A percentile compares a stretch with the other conserved stretches of the same genome.
These are phyloP conservation scores for Teleopsis dalmanni DNA, from an alignment of 1,140 invertebrate species.

Conservation along the genomic window DNA sequence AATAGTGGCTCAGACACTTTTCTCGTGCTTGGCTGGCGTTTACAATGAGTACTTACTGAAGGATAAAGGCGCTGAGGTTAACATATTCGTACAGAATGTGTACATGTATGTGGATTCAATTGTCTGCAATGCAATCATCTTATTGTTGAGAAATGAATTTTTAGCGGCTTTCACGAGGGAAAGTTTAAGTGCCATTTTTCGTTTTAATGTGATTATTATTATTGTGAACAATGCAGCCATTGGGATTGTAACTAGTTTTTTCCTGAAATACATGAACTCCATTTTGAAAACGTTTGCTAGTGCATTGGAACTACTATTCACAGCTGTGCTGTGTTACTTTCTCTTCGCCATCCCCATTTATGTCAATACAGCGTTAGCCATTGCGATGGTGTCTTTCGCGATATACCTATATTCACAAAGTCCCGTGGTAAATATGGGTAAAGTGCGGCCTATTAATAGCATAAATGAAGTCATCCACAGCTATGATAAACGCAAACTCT, in stretches of 20 bases:
- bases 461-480: constrained; percentile 17
- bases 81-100: constrained; percentile 90
- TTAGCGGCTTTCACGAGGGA: constrained; percentile 51
- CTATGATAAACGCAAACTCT: constrained; percentile 25
- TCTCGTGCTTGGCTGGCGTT: constrained; percentile 89
- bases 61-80: constrained; percentile 68
- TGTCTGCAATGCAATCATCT: constrained; percentile 70
- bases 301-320: constrained; percentile 86
- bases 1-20: constrained; percentile 77
- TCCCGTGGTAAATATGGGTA: constrained; percentile 62
- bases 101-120: constrained; percentile 96
- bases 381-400: constrained; percentile 74
- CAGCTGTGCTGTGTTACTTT: constrained; percentile 80
- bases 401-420: constrained; percentile 84
- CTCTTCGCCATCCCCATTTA: constrained; percentile 83
- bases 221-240: constrained; percentile 85
- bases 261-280: constrained; percentile 87
- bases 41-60: constrained; percentile 96
- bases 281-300: constrained; percentile 95
- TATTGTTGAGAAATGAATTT: constrained; percentile 60
- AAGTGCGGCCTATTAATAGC: constrained; percentile 29
- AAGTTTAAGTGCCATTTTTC: constrained; percentile 52
- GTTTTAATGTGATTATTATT: constrained; percentile 68
- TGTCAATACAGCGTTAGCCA: constrained; percentile 72
- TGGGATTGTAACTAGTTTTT: constrained; percentile 90